Base-by-base conservation (phyloP, 1,140 invertebrate genomes). In the Cydia splendana region DNA sequence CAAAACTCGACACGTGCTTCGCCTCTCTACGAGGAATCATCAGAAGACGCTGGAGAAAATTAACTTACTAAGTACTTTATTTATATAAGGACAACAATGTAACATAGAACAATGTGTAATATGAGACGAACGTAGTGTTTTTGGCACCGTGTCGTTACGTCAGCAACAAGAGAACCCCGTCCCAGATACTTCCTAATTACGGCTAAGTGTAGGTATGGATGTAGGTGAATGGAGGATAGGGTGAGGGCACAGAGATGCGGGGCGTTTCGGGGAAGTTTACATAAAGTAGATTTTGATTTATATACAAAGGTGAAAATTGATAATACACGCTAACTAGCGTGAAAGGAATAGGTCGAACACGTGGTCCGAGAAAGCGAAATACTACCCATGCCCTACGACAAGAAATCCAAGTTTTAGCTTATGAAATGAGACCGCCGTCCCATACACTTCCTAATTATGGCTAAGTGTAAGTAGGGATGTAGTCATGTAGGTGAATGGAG, bases 181-280 rank as follows among this genome's bases (percentile, higher is more conserved):
- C 34, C 67, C 34, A 71, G 67, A 71, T 71, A 71, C 34, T 71
- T 42, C 34, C 67, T 71, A 71, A 71, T 71, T 71, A 71, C 67
- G 67, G 12, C 34, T 71, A 71, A 71, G 67, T 71, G 67, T 71
- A 20, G 15, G 67, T 42, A 38, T n/a, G 67, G 34, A 24, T 62
- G 57, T 62, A 62, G 57, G 67, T 38, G n/a, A 71, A 24, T 34
- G 30, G 34, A 71, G 34, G 34, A 18, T 71, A 34, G 30, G 67
- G 30, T 10, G 30, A 67, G 28, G 4, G 12, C 65, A 38, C 4
- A 10, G 67, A 38, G 30, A 3, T 9, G 34, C 9, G 67, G 38
- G 2, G 38, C 15, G 38, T 42, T 34, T 34, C 5, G 4, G 0
- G 34, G 5, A 34, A 6, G 34, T 1, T 34, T 34, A 34, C 5